Conservation (phyloP, 1,140 invertebrate genomes). For the Macrostomum lignano region DNA sequence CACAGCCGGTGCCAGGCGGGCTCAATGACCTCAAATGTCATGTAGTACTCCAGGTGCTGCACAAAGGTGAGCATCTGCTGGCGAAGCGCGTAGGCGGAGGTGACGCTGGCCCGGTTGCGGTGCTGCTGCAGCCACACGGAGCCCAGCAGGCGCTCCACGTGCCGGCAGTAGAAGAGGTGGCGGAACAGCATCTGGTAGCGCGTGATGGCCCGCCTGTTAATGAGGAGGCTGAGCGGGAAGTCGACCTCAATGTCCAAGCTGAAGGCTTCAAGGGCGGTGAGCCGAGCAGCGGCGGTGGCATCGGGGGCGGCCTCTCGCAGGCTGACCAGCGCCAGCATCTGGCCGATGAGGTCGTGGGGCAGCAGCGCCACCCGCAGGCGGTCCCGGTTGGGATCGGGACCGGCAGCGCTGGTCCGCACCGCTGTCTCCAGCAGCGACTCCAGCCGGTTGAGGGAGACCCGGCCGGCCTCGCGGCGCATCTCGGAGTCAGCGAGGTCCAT, state of each 20-base stretch:
- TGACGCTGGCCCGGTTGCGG: constrained; percentile 36
- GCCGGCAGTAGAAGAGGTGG: constrained; percentile 50
- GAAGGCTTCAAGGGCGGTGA: constrained; percentile 63
- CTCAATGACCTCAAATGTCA: constrained; percentile 84
- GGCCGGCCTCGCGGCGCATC: background rate
- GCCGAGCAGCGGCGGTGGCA: constrained; percentile 25
- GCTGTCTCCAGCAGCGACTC: constrained; percentile 56
- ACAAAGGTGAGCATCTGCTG: constrained; percentile 84
- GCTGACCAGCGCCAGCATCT: background rate
- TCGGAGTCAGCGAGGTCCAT: constrained; percentile 46
- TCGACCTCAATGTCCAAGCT: constrained; percentile 68
- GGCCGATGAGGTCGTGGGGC: background rate
- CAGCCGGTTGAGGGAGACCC: constrained; percentile 31
- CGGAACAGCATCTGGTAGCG: constrained; percentile 88
- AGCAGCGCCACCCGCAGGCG: constrained; percentile 53
- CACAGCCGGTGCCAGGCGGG: constrained; percentile 68
- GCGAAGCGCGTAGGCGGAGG: constrained; percentile 53
- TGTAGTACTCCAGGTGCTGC: constrained; percentile 83
- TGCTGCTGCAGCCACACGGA: constrained; percentile 10
- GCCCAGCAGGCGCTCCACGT: constrained; percentile 25
- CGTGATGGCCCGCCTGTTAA: constrained; percentile 51
- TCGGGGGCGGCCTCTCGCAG: constrained; percentile 17
- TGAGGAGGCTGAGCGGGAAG: constrained; percentile 71
- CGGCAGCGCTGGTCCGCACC: constrained; percentile 49
- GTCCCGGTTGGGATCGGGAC: constrained; percentile 68